Conservation (phyloP, 1,140 invertebrate genomes). For the Diorhabda carinulata region DNA sequence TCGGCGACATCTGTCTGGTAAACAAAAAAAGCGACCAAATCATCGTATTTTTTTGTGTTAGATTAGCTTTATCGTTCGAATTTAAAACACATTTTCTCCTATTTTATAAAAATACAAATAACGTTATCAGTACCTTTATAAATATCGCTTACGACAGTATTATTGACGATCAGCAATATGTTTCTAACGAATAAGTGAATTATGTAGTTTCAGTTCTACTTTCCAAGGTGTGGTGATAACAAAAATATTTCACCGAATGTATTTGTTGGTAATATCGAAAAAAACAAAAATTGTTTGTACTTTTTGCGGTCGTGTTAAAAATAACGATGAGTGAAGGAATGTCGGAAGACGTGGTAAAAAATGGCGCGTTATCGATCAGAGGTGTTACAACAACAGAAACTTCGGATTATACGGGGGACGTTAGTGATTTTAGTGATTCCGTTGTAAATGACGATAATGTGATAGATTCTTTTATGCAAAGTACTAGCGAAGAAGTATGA, state of each 20-base stretch:
- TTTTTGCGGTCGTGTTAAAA: background rate
- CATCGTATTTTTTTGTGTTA: no score
- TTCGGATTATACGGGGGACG: slow-evolving; percentile 16
- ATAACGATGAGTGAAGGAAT: background rate
- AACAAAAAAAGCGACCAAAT: no score
- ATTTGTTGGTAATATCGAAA: no score
- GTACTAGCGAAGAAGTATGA: slow-evolving; percentile 33
- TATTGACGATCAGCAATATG: slow-evolving; percentile 13
- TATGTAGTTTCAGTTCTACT: background rate
- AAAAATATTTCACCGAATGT: no score
- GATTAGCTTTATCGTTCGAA: no score
- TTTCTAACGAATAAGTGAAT: background rate
- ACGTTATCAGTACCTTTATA: slow-evolving; percentile 11
- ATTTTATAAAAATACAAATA: background rate
- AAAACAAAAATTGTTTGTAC: background rate
- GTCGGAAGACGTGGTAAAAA: slow-evolving; percentile 9
- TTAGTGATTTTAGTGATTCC: background rate
- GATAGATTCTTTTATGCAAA: slow-evolving; percentile 35
- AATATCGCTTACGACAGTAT: background rate
- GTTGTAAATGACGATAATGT: slow-evolving; percentile 25
- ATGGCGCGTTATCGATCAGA: slow-evolving; percentile 22
- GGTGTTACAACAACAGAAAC: slow-evolving; percentile 30
- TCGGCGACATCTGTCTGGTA: no score
- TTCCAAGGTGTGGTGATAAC: background rate
- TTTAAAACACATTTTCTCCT: no score